These are phyloP conservation scores for Herpailurus yagouaroundi DNA, from an alignment of 2,113 vertebrate genomes.

Conservation along the genomic window DNA sequence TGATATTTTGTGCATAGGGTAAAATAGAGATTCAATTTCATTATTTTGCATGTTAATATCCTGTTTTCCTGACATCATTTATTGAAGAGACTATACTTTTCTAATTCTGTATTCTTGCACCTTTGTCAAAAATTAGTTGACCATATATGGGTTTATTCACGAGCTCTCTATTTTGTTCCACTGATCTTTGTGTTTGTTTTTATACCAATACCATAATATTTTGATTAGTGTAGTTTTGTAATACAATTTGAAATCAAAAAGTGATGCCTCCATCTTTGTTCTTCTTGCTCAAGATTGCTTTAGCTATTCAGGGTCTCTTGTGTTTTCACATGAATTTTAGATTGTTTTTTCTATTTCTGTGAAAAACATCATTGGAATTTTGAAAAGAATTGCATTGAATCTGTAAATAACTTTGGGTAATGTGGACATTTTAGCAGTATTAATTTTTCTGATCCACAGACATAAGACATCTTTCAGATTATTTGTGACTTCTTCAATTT, in stretches of 20 bases:
- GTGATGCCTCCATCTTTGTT: neutral
- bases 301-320: neutral
- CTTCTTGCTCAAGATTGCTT: neutral
- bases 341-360: neutral
- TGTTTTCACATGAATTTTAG: neutral
- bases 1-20: neutral
- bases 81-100: neutral
- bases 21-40: neutral
- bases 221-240: neutral
- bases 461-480: neutral
- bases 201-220: neutral
- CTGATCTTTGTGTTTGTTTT: neutral
- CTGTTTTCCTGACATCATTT: neutral
- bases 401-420: neutral
- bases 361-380: neutral
- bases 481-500: neutral
- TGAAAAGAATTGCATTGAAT: neutral
- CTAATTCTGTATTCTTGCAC: too few species aligned
- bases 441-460: neutral
- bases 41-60: neutral
- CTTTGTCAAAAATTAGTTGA: too few species aligned
- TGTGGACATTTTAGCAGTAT: neutral
- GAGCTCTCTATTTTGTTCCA: neutral
- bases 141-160: neutral
- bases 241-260: neutral